These are phyloP conservation scores for Puntigrus tetrazona DNA, from an alignment of 2,113 vertebrate species.

Conservation along the genomic window DNA sequence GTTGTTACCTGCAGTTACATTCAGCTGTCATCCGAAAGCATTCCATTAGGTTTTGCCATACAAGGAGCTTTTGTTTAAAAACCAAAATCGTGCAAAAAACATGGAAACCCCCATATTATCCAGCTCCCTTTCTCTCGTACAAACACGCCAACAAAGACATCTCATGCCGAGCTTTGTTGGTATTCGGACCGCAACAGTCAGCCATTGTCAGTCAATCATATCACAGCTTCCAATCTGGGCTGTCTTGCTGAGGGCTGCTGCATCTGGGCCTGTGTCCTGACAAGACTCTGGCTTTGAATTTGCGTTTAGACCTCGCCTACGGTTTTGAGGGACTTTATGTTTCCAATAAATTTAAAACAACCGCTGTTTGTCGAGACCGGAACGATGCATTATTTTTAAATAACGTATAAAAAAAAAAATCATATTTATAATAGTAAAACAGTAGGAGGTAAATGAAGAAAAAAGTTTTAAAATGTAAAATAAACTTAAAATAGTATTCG, in stretches of 20 bases:
- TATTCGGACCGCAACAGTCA: slow-evolving; percentile 28
- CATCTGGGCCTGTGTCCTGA: slow-evolving; percentile 20
- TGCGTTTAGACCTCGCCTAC: not conserved
- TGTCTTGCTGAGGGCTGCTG: not conserved
- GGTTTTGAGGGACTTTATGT: not conserved
- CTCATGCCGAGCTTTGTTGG: slow-evolving; percentile 22
- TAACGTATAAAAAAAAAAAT: not conserved
- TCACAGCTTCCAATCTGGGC: slow-evolving; percentile 30
- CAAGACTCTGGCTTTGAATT: not conserved
- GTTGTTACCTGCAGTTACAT: not conserved
- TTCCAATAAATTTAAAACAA: not conserved
- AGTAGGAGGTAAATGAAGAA: no score
- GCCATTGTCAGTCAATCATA: slow-evolving; percentile 39
- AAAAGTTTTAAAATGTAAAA: no score
- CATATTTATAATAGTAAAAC: not conserved
- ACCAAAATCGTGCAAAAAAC: not conserved
- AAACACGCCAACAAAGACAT: slow-evolving; percentile 26
- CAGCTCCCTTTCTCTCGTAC: not conserved
- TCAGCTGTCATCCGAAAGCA: not conserved
- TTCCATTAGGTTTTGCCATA: slow-evolving; percentile 10
- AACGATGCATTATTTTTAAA: no score
- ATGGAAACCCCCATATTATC: not conserved
- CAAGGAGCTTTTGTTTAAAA: not conserved
- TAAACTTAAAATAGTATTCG: no score
- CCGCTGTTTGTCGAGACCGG: not conserved